A percentile compares a stretch with the other conserved stretches of the same genome.
phyloP scores from a whole-genome alignment of 2,888 invertebrate genomes.

The Drosophila barbarae region DNA sequence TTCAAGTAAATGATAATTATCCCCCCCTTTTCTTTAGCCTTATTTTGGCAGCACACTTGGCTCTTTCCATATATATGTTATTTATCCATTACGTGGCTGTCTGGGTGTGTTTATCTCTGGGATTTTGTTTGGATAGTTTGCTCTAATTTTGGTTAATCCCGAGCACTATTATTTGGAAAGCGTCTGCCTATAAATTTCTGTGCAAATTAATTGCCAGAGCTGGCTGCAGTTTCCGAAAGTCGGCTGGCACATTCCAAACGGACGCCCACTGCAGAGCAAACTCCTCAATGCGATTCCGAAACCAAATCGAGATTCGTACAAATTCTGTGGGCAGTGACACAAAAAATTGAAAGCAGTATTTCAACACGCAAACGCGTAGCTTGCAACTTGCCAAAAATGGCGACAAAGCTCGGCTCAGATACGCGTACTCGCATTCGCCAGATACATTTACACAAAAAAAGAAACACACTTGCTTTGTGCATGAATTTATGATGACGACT shows the following conservation, averaged over 20 bases:
- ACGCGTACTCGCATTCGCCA: constrained; percentile 35
- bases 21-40: background rate
- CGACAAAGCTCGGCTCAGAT: constrained; percentile 33
- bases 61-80: constrained; percentile 3
- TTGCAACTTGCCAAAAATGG: constrained; percentile 67
- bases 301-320: constrained; percentile 34
- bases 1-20: constrained; percentile 11
- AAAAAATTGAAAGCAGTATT: constrained; percentile 34
- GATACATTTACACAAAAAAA: constrained; percentile 20
- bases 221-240: constrained; percentile 21
- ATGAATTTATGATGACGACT: constrained; percentile 37
- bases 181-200: constrained; percentile 21
- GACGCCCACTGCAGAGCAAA: constrained; percentile 53
- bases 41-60: constrained; percentile 10
- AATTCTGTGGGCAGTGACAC: constrained; percentile 53
- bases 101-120: constrained; percentile 20
- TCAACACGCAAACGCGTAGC: constrained; percentile 55
- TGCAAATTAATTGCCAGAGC: constrained; percentile 20
- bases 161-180: constrained; percentile 35
- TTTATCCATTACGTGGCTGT: constrained; percentile 13
- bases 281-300: constrained; percentile 34
- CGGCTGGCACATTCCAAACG: constrained; percentile 28
- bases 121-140: constrained; percentile 27
- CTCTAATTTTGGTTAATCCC: constrained; percentile 49
- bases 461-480: constrained; percentile 17